A percentile compares a stretch with the other conserved stretches of the same genome.
These are phyloP conservation scores for Panonychus citri DNA, from an alignment of 1,140 invertebrate species.

Conservation along the genomic window DNA sequence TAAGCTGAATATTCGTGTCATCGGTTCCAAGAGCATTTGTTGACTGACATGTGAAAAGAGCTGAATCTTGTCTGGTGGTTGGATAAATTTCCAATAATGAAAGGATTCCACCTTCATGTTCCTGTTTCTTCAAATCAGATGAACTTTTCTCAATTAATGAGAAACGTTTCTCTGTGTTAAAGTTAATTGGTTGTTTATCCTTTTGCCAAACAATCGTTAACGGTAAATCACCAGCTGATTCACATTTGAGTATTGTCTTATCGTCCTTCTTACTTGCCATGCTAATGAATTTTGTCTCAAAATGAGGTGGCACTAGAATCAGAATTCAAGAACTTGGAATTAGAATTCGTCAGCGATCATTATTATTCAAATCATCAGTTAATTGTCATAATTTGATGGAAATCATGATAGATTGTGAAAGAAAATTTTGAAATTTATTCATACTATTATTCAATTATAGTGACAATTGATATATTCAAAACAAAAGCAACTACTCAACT, in stretches of 20 bases:
- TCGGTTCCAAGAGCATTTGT: conserved; percentile 23
- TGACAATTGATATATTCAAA: too few species aligned
- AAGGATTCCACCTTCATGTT: background rate
- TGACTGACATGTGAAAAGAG: conserved; percentile 24
- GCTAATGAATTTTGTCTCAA: conserved; percentile 15
- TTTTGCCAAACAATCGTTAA: conserved; percentile 23
- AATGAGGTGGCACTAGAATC: conserved; percentile 16
- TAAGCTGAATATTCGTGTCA: conserved; percentile 23
- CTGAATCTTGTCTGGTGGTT: conserved; percentile 22
- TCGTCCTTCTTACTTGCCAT: conserved; percentile 17
- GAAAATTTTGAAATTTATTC: too few species aligned
- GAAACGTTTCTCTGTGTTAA: conserved; percentile 10
- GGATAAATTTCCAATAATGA: conserved; percentile 19
- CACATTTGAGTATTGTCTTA: conserved; percentile 23
- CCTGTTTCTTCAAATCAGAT: background rate
- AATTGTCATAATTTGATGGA: too few species aligned
- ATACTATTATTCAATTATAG: too few species aligned
- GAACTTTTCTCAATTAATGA: conserved; percentile 1
- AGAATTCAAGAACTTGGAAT: too few species aligned
- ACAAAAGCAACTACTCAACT: too few species aligned
- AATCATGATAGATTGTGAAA: too few species aligned
- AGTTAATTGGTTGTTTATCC: conserved; percentile 15
- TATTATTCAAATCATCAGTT: too few species aligned
- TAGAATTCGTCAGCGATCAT: too few species aligned
- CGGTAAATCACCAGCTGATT: conserved; percentile 23